Conservation (phyloP, 2,113 vertebrate genomes). For the Protobothrops flavoviridis region DNA sequence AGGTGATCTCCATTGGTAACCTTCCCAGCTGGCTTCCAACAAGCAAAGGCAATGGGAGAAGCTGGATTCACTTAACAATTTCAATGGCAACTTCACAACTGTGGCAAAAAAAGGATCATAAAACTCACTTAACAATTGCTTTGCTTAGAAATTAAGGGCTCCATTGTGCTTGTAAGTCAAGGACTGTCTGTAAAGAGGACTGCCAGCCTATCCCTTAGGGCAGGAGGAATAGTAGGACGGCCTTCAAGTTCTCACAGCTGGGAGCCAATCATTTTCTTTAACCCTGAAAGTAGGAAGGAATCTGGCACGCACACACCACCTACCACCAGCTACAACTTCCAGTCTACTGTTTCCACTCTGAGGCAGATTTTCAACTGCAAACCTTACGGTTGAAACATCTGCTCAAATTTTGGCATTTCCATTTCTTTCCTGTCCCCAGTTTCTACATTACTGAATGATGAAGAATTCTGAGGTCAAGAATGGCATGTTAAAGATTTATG, state of each 20-base stretch:
- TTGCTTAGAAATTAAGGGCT: neutral
- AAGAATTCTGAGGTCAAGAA: neutral
- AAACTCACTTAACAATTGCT: too few relatives aligned
- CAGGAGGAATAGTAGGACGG: neutral
- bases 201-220: neutral
- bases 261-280: neutral
- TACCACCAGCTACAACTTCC: neutral
- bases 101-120: too few relatives aligned
- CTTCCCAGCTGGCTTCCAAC: neutral
- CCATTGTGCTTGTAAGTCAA: neutral
- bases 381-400: neutral
- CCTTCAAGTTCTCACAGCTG: neutral
- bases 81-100: too few relatives aligned
- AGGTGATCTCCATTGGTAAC: neutral
- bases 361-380: neutral
- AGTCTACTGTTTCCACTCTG: neutral
- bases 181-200: neutral
- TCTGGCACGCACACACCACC: neutral
- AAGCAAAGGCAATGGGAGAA: neutral
- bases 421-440: neutral
- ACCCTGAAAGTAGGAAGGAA: neutral
- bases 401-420: neutral
- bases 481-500: neutral
- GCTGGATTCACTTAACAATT: neutral
- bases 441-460: neutral